Evolutionary conservation across 1,140 invertebrate species (phyloP), one percentile per base, ranked within the genome.

Genomic region (Penaeus chinensis): DNA sequence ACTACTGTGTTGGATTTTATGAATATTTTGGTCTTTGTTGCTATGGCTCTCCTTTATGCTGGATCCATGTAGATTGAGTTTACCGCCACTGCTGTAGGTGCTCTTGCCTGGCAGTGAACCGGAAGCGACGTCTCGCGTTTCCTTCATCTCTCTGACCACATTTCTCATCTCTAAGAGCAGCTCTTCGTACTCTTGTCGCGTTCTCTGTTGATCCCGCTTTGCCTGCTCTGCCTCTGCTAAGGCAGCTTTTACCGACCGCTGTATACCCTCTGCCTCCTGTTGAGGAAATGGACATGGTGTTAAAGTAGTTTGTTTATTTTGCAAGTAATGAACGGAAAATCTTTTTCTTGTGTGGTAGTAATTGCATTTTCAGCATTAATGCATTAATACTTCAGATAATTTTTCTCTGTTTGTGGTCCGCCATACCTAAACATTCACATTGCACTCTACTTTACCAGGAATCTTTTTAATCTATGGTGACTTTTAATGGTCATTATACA

Each of bases 201-300:
- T 71, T 74, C 83, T 89, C 65, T 78, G 69, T 20, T 89, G 89
- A 16, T 86, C 84, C 63, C 79, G 82, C 65, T 71, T 87, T 2
- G 89, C 85, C 60, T 79, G 69, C 78, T 88, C 82, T 19, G 89
- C 89, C 24, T 84, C 82, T 54, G 60, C n/a, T 8, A 89, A 65
- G 20, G 85, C 85, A 0, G 62, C 63, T 18, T 74, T 81, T n/a
- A 83, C 85, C 22, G 76, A 61, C n/a, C 84, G 62, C 54, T 84
- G 85, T 22, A 89, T 77, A 76, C 60, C 88, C 79, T 87, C 85
- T 19, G 89, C 83, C 61, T 89, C 89, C 89, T 89, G 84, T 42
- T 24, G 37, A 37, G 18, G 60, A 24, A 61, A 18, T 77, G 61
- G 18, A 77, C 16, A 77, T 7, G 5, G 62, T 20, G 32, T 66